Evolutionary conservation across 2,797 vertebrate species (phyloP), one percentile per base, ranked within the genome.

Genomic region (Phalloptychus januarius): DNA sequence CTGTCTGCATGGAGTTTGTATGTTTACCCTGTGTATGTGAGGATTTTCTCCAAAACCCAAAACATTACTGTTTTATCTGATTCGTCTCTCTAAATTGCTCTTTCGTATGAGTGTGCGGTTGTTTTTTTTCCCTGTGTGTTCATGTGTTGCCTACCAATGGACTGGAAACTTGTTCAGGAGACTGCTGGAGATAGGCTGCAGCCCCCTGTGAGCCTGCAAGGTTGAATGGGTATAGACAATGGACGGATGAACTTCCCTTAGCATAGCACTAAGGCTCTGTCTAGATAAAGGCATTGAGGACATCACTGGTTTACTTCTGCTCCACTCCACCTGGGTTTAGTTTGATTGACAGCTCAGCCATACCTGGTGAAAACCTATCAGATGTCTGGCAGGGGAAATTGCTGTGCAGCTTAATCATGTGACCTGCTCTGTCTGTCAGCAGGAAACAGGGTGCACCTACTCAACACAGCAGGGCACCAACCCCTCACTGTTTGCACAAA

Each of bases 351-450:
- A 67, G 23, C 18, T 5, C 63, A 25, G 63, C 63, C 36, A 23
- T 67, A 7, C 20, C 36, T 40, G 0, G 1, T 40, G 63, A 38
- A 67, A 67, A 40, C 63, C 63, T 25, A 67, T 67, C 63, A 25
- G 36, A 40, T 40, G 20, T 40, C 36, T 25, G 36, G 63, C 63
- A 38, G 20, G 20, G 61, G 18, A 65, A 65, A 38, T 38, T 65
- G 61, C 63, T 67, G 63, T 67, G 36, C 63, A 67, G 18, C 63
- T 36, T 65, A 8, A 65, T 65, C 36, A 40, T 67, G 36, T 67
- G 63, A 38, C 61, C 36, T 40, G 36, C 36, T 40, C 63, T 25
- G 7, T 40, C 36, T 67, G 36, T 40, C 63, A 25, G 36, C 36
- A 67, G 36, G 8, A 25, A 36, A 67, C 63, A 25, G 36, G 36